Percentiles rank a stretch among this genome's conserved stretches.
These are phyloP conservation scores for Lepisosteus osseus DNA, from an alignment of 2,113 vertebrate genomes.

Conservation along the genomic window DNA sequence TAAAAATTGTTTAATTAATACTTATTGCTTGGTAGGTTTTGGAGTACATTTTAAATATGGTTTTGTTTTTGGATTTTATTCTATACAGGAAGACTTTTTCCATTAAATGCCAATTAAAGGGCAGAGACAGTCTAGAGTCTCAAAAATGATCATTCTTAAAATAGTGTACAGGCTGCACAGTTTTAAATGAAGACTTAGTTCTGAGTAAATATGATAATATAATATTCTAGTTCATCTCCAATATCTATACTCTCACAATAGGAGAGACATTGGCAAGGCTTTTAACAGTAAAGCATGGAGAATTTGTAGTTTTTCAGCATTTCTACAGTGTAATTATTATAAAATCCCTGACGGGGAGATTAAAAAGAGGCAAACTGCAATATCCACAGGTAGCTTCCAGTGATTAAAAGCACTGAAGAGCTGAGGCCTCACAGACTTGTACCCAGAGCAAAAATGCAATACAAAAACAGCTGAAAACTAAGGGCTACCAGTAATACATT, in stretches of 20 bases:
- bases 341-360: constrained; percentile 46
- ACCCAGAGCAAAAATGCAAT: neutral
- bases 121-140: constrained; percentile 5
- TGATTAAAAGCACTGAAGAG: constrained; percentile 5
- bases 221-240: constrained; percentile 21
- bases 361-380: constrained; percentile 33
- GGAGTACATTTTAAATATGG: neutral
- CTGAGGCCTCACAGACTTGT: too few relatives aligned
- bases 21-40: neutral
- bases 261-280: constrained; percentile 31
- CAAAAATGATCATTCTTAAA: constrained; percentile 10
- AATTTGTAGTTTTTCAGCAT: constrained; percentile 31
- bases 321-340: constrained; percentile 41
- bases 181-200: neutral
- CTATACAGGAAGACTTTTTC: neutral
- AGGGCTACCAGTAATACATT: neutral
- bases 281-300: constrained; percentile 50
- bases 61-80: neutral
- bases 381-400: neutral
- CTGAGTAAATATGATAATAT: neutral
- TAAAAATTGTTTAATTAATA: neutral
- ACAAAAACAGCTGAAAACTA: neutral
- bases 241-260: constrained; percentile 19
- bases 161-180: neutral
- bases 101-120: constrained; percentile 9